Conservation (phyloP, 2,888 invertebrate species). For the Patella caerulea region DNA sequence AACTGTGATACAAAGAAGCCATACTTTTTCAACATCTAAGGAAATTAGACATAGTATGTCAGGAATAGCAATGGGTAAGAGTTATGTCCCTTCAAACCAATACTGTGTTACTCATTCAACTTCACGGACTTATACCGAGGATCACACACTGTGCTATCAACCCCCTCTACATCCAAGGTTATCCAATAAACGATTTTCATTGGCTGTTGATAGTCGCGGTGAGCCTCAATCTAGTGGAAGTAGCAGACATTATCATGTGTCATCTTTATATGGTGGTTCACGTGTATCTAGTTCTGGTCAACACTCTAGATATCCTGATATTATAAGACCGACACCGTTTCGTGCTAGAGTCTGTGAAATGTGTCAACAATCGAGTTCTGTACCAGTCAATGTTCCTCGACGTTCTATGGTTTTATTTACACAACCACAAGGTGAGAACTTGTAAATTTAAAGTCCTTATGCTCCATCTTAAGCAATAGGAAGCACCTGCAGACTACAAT, state of each 20-base stretch:
- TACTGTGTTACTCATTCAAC: neutral
- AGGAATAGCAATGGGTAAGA: conserved; percentile 8
- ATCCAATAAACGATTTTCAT: conserved; percentile 14
- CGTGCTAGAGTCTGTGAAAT: conserved; percentile 20
- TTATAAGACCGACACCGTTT: conserved; percentile 18
- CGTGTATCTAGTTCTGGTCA: conserved; percentile 6
- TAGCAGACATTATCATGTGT: conserved; percentile 15
- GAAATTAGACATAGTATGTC: conserved; percentile 13
- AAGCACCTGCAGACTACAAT: too few relatives aligned
- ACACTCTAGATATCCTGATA: neutral
- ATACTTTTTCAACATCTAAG: conserved; percentile 20
- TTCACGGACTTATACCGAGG: neutral
- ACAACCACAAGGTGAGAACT: conserved; percentile 42
- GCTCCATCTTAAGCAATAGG: too few relatives aligned
- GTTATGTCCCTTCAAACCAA: conserved; percentile 12
- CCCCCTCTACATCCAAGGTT: neutral
- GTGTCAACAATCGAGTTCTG: conserved; percentile 20
- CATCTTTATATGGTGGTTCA: neutral
- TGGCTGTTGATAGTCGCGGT: conserved; percentile 16
- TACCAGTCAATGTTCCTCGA: conserved; percentile 13
- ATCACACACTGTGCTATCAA: neutral
- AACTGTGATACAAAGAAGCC: conserved; percentile 28
- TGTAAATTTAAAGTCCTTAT: too few relatives aligned
- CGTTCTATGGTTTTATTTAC: conserved; percentile 45
- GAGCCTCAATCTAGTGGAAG: conserved; percentile 4